Percentiles rank a stretch among this genome's conserved stretches.
These are phyloP conservation scores for Aplysina aerophoba DNA, from an alignment of 37 sponge, comb jelly and placozoan genomes.

Conservation along the genomic window DNA sequence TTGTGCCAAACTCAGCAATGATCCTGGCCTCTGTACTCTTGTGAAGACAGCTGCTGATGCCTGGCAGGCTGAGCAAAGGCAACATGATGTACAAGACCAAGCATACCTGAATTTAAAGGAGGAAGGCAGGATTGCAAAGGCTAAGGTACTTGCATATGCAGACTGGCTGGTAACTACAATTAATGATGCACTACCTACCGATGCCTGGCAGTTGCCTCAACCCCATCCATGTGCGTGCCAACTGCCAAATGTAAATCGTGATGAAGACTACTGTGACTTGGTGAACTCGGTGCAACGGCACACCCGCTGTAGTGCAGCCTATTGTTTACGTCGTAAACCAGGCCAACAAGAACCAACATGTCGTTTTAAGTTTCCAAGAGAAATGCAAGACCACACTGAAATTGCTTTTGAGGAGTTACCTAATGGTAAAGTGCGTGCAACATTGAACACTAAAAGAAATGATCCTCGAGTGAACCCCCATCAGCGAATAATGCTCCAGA, in stretches of 20 bases:
- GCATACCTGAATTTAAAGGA: background rate
- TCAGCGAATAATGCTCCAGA: conserved; percentile 24
- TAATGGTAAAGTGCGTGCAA: conserved; percentile 12
- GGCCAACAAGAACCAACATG: conserved; percentile 12
- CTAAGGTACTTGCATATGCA: background rate
- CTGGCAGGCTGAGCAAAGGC: background rate
- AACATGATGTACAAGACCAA: too few relatives aligned
- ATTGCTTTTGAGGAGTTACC: conserved; percentile 31
- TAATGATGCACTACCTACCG: conserved; percentile 5
- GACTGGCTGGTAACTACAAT: conserved; percentile 38
- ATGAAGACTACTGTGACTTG: conserved; percentile 19
- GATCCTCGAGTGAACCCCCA: conserved; percentile 33
- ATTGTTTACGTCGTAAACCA: conserved; percentile 17
- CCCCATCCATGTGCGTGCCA: background rate
- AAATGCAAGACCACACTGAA: background rate
- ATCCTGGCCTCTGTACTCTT: conserved; percentile 5
- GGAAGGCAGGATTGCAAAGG: conserved; percentile 6
- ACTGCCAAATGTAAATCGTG: background rate
- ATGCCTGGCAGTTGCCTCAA: background rate
- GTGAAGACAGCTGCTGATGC: conserved; percentile 10
- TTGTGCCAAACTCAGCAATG: conserved; percentile 31
- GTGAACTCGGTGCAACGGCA: conserved; percentile 21
- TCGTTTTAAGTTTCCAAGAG: conserved; percentile 31
- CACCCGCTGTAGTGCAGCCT: conserved; percentile 37
- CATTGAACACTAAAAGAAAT: conserved; percentile 32